Conservation (phyloP, 1,140 invertebrate genomes). For the Ectropis grisescens region DNA sequence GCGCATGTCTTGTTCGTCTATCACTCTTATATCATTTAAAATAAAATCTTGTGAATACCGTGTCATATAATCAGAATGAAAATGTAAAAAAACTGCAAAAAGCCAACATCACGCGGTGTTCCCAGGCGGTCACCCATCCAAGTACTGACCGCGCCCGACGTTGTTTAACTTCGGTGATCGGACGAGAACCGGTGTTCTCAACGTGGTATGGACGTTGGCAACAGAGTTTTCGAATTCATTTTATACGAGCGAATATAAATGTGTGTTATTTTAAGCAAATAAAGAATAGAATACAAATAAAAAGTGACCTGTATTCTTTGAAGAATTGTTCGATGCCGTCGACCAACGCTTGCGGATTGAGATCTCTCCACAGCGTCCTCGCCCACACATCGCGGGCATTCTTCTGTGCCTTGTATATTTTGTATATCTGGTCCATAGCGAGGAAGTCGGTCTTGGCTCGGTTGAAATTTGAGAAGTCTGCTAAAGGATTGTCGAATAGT, state of each 20-base stretch:
- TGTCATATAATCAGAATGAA: too few relatives aligned
- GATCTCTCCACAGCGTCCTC: conserved; percentile 87
- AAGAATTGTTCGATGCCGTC: conserved; percentile 90
- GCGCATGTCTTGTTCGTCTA: too few relatives aligned
- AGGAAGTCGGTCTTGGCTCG: conserved; percentile 81
- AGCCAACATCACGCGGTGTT: conserved; percentile 15
- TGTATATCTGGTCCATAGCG: conserved; percentile 80
- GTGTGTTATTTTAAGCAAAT: too few relatives aligned
- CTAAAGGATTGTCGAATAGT: conserved; percentile 86
- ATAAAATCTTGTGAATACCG: too few relatives aligned
- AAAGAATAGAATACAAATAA: too few relatives aligned
- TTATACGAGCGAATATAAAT: too few relatives aligned
- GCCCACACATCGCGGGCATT: conserved; percentile 84
- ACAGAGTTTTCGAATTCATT: too few relatives aligned
- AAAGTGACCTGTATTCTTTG: conserved; percentile 82
- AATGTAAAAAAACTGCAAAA: too few relatives aligned
- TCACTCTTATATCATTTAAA: too few relatives aligned
- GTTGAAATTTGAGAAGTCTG: conserved; percentile 83
- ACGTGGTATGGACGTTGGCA: conserved; percentile 10
- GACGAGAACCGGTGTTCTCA: conserved; percentile 18
- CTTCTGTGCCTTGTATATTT: conserved; percentile 85
- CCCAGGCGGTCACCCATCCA: conserved; percentile 17
- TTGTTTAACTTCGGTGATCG: conserved; percentile 18
- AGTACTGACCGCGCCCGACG: conserved; percentile 16
- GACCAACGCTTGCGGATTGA: conserved; percentile 85